A percentile compares a stretch with the other conserved stretches of the same genome.
Conservation (phyloP, 2,888 invertebrate species). For the Chloroclysta siterata region DNA sequence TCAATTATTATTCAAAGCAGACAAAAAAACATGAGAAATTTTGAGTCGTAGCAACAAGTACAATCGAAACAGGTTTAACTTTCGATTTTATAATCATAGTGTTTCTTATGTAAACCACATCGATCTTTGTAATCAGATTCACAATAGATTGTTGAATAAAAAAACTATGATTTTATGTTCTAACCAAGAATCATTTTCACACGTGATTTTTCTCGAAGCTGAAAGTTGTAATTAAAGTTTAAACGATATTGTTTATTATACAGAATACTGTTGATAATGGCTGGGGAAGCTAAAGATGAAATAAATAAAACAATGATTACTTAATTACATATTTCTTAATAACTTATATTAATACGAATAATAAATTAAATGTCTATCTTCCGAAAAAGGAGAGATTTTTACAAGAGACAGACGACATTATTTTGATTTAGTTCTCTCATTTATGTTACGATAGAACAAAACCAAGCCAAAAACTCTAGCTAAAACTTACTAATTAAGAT, state of each 20-base stretch:
- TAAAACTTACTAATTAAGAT: conserved; percentile 6
- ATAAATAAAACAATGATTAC: not conserved
- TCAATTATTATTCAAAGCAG: not conserved
- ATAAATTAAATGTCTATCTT: conserved; percentile 24
- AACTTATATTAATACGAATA: not conserved
- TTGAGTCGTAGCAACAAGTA: conserved; percentile 14
- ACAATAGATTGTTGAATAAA: conserved; percentile 16
- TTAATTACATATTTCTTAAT: not conserved
- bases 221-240: conserved; percentile 18
- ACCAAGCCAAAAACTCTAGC: conserved; percentile 12
- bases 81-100: conserved; percentile 34
- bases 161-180: conserved; percentile 11
- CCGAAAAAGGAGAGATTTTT: conserved; percentile 16
- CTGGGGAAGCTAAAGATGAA: not conserved
- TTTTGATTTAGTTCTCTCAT: conserved; percentile 27
- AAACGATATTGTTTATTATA: not conserved
- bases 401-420: conserved; percentile 29
- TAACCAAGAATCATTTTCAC: conserved; percentile 13
- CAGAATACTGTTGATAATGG: too few relatives aligned
- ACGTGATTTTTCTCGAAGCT: conserved; percentile 18
- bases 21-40: not conserved
- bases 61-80: conserved; percentile 36
- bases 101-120: conserved; percentile 29
- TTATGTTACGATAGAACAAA: conserved; percentile 19
- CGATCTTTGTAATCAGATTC: conserved; percentile 17